These are phyloP conservation scores for Parthenolecanium corni DNA, from an alignment of 2,888 invertebrate species.

Conservation along the genomic window DNA sequence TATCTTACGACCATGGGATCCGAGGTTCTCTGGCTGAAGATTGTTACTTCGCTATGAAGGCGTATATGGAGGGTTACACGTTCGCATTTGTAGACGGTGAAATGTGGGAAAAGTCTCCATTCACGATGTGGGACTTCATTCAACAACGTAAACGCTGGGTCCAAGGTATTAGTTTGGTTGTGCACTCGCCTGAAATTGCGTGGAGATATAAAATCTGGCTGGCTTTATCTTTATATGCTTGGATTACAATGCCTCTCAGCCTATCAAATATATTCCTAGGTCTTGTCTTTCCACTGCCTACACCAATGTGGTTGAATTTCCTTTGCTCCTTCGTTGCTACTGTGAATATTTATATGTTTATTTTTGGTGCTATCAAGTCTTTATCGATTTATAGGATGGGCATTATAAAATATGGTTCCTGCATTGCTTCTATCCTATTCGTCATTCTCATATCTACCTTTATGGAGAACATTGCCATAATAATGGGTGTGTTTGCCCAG, in stretches of 20 bases:
- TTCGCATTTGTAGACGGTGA: constrained; percentile 96
- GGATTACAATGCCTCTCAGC: constrained; percentile 87
- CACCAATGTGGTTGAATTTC: constrained; percentile 69
- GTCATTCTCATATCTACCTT: constrained; percentile 90
- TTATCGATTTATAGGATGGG: constrained; percentile 82
- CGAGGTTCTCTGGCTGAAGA: constrained; percentile 96
- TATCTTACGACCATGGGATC: constrained; percentile 88
- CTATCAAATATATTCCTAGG: constrained; percentile 80
- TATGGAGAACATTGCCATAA: constrained; percentile 86
- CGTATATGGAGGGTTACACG: constrained; percentile 74
- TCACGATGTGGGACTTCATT: constrained; percentile 85
- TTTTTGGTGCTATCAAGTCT: constrained; percentile 93
- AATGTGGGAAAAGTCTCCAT: constrained; percentile 97
- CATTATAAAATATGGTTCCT: constrained; percentile 59
- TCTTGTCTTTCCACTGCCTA: constrained; percentile 73
- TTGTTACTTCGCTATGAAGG: constrained; percentile 93
- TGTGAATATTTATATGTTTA: constrained; percentile 92
- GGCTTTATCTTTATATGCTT: constrained; percentile 82
- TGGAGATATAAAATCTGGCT: constrained; percentile 65
- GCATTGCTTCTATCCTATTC: constrained; percentile 71
- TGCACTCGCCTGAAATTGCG: constrained; percentile 74
- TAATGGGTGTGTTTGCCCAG: constrained; percentile 88
- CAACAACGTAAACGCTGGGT: constrained; percentile 95
- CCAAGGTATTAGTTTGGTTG: constrained; percentile 76
- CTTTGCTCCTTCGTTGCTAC: constrained; percentile 82